Percentiles rank a stretch among this genome's conserved stretches.
phyloP scores from a whole-genome alignment of 2,797 vertebrate species.

The Lycodopsis pacificus region DNA sequence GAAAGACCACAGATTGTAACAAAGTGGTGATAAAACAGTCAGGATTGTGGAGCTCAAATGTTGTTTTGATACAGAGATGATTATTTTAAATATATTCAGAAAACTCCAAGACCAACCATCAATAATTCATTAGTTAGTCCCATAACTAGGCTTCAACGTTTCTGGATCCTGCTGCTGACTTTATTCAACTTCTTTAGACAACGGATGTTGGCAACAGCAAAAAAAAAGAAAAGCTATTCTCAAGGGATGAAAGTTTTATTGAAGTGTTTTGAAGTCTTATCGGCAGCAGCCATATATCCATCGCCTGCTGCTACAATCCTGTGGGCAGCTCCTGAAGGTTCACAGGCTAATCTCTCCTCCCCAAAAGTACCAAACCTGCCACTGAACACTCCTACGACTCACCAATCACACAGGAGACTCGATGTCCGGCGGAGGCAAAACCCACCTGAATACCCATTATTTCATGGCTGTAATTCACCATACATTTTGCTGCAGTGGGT shows the following conservation, averaged over 20 bases:
- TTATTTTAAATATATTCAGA: slow-evolving; percentile 15
- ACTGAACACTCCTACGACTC: slow-evolving; percentile 12
- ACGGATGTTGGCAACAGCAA: slow-evolving; percentile 13
- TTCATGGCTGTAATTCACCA: neutral
- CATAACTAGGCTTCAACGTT: slow-evolving; percentile 25
- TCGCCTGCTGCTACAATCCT: slow-evolving; percentile 61
- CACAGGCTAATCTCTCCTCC: slow-evolving; percentile 66
- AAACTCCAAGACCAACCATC: slow-evolving; percentile 27
- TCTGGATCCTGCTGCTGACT: slow-evolving; percentile 19
- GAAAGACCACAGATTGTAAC: neutral
- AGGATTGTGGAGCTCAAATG: slow-evolving; percentile 8
- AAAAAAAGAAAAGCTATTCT: slow-evolving; percentile 24
- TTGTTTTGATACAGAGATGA: slow-evolving; percentile 18
- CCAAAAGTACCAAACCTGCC: slow-evolving; percentile 44
- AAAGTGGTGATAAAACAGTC: neutral
- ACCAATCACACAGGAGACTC: neutral
- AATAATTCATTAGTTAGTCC: slow-evolving; percentile 12
- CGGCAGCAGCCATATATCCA: slow-evolving; percentile 75
- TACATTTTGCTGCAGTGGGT: neutral
- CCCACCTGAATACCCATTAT: neutral
- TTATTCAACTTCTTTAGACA: slow-evolving; percentile 24
- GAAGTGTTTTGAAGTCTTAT: slow-evolving; percentile 78
- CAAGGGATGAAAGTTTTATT: slow-evolving; percentile 67
- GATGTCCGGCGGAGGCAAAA: neutral
- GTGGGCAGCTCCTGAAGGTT: slow-evolving; percentile 60